phyloP scores from a whole-genome alignment of 2,888 invertebrate species.

The Ophioninae sp. region DNA sequence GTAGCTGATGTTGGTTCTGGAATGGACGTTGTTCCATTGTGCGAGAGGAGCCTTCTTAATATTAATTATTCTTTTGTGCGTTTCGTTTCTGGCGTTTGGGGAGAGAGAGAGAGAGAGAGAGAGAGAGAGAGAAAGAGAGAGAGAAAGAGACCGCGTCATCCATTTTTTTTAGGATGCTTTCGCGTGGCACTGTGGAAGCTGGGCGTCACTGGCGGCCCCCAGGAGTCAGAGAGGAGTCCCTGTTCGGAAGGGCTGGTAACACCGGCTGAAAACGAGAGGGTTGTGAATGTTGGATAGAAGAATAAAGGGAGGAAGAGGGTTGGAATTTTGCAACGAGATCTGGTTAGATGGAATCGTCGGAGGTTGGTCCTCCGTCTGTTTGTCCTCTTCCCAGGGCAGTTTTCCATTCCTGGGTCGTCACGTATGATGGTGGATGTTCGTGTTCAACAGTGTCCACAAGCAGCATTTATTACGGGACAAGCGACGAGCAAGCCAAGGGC shows the following conservation, averaged over 20 bases:
- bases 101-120: too few species aligned
- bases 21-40: constrained; percentile 67
- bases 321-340: constrained; percentile 51
- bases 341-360: constrained; percentile 43
- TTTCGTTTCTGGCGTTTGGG: constrained; percentile 16
- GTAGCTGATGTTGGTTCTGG: too few species aligned
- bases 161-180: constrained; percentile 33
- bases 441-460: constrained; percentile 37
- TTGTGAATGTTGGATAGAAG: not conserved
- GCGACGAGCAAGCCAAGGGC: constrained; percentile 66
- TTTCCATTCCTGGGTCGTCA: constrained; percentile 29
- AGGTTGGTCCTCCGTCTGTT: constrained; percentile 34
- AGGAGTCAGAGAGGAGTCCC: not conserved
- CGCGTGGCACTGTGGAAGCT: constrained; percentile 38
- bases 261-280: not conserved
- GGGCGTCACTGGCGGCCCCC: constrained; percentile 30
- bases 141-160: constrained; percentile 29
- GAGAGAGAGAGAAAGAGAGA: too few species aligned
- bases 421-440: not conserved
- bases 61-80: constrained; percentile 72
- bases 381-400: constrained; percentile 11
- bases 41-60: constrained; percentile 64
- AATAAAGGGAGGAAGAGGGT: constrained; percentile 21
- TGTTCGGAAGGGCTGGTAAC: not conserved
- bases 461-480: constrained; percentile 73